phyloP scores from a whole-genome alignment of 2,797 vertebrate genomes.

The Argya squamiceps region DNA sequence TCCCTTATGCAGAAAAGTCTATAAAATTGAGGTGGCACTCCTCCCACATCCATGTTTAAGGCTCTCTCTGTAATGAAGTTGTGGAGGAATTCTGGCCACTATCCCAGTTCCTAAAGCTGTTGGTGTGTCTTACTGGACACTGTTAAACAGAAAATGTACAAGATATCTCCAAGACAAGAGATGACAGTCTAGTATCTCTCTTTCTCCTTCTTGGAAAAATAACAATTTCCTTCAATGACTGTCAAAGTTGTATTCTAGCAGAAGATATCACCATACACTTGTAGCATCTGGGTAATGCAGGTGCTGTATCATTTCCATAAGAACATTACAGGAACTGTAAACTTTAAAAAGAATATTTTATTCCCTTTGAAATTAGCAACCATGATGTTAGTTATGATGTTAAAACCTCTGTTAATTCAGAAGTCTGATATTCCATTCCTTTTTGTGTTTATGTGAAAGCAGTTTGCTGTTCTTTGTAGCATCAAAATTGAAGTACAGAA shows the following conservation, averaged over 20 bases:
- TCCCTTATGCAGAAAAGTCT: not conserved
- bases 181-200: not conserved
- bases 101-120: not conserved
- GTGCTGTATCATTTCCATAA: not conserved
- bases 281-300: not conserved
- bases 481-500: not conserved
- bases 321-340: not conserved
- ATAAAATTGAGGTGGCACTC: not conserved
- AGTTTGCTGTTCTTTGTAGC: not conserved
- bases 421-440: not conserved
- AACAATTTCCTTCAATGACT: not conserved
- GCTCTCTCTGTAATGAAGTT: not conserved
- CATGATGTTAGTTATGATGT: not conserved
- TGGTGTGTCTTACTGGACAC: not conserved
- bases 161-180: not conserved
- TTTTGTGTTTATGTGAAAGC: not conserved
- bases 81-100: not conserved
- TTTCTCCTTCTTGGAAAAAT: not conserved
- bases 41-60: accelerated
- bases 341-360: not conserved
- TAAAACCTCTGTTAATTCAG: not conserved
- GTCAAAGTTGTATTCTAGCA: not conserved
- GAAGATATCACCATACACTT: not conserved
- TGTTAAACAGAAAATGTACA: not conserved
- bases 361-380: not conserved